Conservation (phyloP, 2,797 vertebrate species). For the Macroramphosus scolopax region DNA sequence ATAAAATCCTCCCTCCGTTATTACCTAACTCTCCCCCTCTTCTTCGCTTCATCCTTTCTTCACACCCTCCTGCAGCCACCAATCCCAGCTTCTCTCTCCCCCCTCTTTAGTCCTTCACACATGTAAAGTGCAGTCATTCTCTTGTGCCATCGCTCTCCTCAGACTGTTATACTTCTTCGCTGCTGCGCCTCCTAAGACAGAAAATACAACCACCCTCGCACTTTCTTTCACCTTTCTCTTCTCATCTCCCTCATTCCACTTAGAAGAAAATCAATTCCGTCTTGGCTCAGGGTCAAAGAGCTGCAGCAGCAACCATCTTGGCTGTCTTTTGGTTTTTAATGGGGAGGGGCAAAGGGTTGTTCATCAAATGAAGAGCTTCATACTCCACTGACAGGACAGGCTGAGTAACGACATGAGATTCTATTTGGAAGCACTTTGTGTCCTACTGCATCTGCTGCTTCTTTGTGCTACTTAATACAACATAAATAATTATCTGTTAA, state of each 20-base stretch:
- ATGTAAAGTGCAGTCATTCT: conserved; percentile 14
- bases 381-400: too few species aligned
- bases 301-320: too few species aligned
- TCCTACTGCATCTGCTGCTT: too few species aligned
- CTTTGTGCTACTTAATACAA: too few species aligned
- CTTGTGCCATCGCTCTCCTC: conserved; percentile 15
- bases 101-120: conserved; percentile 16
- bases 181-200: conserved; percentile 13
- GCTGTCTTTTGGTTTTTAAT: too few species aligned
- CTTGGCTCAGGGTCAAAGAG: conserved; percentile 53
- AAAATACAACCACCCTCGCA: conserved; percentile 11
- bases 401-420: too few species aligned
- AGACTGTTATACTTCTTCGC: conserved; percentile 20
- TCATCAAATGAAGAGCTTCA: too few species aligned
- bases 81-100: too few species aligned
- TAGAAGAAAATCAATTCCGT: conserved; percentile 59
- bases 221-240: conserved; percentile 4
- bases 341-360: too few species aligned
- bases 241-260: conserved; percentile 38
- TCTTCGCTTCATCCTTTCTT: not conserved
- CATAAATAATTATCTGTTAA: too few species aligned
- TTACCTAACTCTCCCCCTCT: not conserved
- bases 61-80: not conserved
- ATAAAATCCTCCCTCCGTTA: not conserved
- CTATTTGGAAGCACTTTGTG: too few species aligned